phyloP scores from a whole-genome alignment of 2,888 invertebrate species.

The Venusia cambrica region DNA sequence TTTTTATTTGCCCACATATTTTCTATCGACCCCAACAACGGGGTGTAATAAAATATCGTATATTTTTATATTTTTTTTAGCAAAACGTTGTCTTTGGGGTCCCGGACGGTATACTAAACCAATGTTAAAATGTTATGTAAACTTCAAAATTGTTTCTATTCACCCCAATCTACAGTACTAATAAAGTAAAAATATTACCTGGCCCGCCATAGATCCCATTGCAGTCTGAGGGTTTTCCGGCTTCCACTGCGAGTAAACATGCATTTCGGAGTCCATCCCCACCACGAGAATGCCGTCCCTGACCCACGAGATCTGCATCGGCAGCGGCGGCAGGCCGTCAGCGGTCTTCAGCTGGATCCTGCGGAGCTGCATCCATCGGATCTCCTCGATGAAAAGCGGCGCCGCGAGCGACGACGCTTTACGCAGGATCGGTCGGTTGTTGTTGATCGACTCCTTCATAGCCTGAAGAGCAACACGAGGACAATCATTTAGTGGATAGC shows the following conservation, averaged over 20 bases:
- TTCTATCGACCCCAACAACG: too few species aligned
- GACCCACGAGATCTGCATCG: conserved; percentile 99
- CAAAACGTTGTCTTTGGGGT: too few species aligned
- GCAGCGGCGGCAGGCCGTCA: conserved; percentile 96
- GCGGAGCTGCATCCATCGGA: conserved; percentile 97
- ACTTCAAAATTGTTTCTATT: neutral
- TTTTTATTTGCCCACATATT: too few species aligned
- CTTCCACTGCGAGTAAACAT: conserved; percentile 99
- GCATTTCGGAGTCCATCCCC: conserved; percentile 99
- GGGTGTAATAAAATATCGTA: too few species aligned
- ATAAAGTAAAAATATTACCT: conserved; percentile 47
- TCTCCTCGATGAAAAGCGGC: conserved; percentile 94
- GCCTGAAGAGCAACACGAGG: too few species aligned
- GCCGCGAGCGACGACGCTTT: conserved; percentile 96
- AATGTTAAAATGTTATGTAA: too few species aligned
- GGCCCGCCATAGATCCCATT: conserved; percentile 47
- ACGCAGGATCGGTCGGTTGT: conserved; percentile 91
- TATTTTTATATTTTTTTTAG: too few species aligned
- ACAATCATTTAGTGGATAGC: too few species aligned
- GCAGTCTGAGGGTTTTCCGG: conserved; percentile 77
- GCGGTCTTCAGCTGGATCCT: conserved; percentile 95
- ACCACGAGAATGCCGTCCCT: conserved; percentile 98
- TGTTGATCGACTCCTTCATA: conserved; percentile 92
- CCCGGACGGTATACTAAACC: too few species aligned
- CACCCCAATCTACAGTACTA: neutral